phyloP scores from a whole-genome alignment of 2,113 vertebrate genomes.

The Patagioenas fasciata region DNA sequence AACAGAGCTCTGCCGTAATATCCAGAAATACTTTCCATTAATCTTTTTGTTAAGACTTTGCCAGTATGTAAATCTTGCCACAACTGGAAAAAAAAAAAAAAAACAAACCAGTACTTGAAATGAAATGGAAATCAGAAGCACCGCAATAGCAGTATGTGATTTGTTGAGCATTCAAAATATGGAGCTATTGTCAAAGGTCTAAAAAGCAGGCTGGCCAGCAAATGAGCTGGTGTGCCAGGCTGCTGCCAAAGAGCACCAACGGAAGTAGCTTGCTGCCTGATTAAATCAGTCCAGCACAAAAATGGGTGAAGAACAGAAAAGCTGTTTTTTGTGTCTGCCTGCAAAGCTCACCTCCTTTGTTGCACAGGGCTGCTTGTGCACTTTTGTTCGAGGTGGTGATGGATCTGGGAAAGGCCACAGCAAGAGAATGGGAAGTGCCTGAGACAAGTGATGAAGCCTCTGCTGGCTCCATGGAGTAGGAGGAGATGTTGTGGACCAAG shows the following conservation, averaged over 20 bases:
- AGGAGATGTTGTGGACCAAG: not conserved
- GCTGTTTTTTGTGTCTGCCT: not conserved
- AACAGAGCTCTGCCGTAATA: not conserved
- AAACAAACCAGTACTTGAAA: not conserved
- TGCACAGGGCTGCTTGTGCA: not conserved
- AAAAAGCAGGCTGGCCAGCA: not conserved
- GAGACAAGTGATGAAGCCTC: not conserved
- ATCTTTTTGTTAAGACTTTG: not conserved
- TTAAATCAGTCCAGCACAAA: not conserved
- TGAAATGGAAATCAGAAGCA: not conserved
- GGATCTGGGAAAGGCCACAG: not conserved
- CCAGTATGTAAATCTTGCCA: not conserved
- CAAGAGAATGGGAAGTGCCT: not conserved
- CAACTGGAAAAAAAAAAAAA: not conserved
- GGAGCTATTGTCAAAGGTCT: not conserved
- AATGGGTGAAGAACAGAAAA: not conserved
- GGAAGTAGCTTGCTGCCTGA: not conserved
- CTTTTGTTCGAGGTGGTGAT: rapidly evolving
- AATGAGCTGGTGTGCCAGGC: not conserved
- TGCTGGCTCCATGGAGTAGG: rapidly evolving
- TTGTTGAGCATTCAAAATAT: not conserved
- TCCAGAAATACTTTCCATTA: not conserved
- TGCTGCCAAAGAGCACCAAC: not conserved
- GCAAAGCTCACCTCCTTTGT: not conserved
- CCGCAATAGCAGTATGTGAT: not conserved